Evolutionary conservation across 2,888 invertebrate genomes (phyloP).

Genomic region (Pollenia labialis): DNA sequence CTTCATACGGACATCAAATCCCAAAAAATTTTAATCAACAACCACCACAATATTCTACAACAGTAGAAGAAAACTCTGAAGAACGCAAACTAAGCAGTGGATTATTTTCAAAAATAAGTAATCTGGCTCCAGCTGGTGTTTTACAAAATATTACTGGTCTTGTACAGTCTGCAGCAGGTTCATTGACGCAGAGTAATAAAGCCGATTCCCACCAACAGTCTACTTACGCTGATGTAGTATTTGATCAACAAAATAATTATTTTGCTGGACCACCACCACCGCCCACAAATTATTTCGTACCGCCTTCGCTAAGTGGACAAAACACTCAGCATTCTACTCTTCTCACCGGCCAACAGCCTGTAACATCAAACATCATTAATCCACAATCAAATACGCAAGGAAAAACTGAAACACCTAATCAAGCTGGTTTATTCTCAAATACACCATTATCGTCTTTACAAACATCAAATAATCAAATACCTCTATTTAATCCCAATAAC

Average conservation of each 20-base stretch:
- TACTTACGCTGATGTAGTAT: not conserved
- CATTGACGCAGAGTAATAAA: constrained; percentile 74
- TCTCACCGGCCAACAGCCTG: not conserved
- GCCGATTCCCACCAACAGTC: constrained; percentile 44
- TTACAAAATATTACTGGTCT: constrained; percentile 82
- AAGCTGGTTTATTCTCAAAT: too few relatives aligned
- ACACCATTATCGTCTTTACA: not conserved
- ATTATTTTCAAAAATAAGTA: constrained; percentile 80
- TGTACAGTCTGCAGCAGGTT: constrained; percentile 81
- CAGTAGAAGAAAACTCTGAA: constrained; percentile 70
- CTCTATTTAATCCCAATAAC: constrained; percentile 28
- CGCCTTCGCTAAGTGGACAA: constrained; percentile 19
- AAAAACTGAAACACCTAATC: not conserved
- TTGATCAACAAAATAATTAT: constrained; percentile 52
- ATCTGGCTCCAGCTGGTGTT: constrained; percentile 80
- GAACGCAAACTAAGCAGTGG: constrained; percentile 78
- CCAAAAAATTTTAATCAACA: constrained; percentile 25
- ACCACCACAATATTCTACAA: constrained; percentile 4
- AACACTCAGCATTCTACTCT: constrained; percentile 5
- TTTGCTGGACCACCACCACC: constrained; percentile 50
- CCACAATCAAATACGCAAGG: constrained; percentile 7
- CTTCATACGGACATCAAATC: not conserved
- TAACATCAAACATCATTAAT: constrained; percentile 19
- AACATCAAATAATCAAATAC: constrained; percentile 37
- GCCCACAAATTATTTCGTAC: constrained; percentile 54